phyloP scores from a whole-genome alignment of 1,140 invertebrate species.

The Sesamia nonagrioides region DNA sequence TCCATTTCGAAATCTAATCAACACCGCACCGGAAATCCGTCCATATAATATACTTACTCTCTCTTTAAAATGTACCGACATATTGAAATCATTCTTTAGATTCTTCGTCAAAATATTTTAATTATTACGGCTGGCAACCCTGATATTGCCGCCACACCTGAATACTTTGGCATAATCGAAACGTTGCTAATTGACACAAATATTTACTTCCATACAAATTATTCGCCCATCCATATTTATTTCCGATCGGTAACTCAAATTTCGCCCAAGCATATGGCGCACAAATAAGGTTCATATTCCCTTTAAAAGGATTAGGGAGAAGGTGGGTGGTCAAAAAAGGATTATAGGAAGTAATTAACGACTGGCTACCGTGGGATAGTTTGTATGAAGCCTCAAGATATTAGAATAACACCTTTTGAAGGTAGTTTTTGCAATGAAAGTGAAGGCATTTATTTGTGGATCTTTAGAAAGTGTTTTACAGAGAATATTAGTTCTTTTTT shows the following conservation, averaged over 20 bases:
- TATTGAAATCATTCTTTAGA: background rate
- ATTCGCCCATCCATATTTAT: conserved; percentile 60
- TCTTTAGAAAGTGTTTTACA: conserved; percentile 17
- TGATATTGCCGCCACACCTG: background rate
- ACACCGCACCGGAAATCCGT: conserved; percentile 25
- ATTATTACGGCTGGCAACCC: background rate
- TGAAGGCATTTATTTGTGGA: background rate
- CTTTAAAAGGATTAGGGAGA: background rate
- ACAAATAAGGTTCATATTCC: conserved; percentile 41
- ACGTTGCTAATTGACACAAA: conserved; percentile 38
- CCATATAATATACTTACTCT: conserved; percentile 1
- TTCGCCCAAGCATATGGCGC: background rate
- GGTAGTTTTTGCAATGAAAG: conserved; percentile 8
- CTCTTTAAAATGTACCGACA: background rate
- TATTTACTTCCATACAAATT: conserved; percentile 52
- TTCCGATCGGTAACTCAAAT: conserved; percentile 48
- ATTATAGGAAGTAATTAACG: conserved; percentile 52
- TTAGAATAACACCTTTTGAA: conserved; percentile 8
- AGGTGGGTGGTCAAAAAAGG: conserved; percentile 65
- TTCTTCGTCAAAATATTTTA: conserved; percentile 11
- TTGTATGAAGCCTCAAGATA: background rate
- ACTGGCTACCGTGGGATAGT: conserved; percentile 50
- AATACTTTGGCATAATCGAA: background rate
- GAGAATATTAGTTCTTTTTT: background rate
- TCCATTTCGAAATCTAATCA: background rate